Evolutionary conservation across 92 coral and sea anemone species (phyloP).

Genomic region (Epizoanthus ramosus): DNA sequence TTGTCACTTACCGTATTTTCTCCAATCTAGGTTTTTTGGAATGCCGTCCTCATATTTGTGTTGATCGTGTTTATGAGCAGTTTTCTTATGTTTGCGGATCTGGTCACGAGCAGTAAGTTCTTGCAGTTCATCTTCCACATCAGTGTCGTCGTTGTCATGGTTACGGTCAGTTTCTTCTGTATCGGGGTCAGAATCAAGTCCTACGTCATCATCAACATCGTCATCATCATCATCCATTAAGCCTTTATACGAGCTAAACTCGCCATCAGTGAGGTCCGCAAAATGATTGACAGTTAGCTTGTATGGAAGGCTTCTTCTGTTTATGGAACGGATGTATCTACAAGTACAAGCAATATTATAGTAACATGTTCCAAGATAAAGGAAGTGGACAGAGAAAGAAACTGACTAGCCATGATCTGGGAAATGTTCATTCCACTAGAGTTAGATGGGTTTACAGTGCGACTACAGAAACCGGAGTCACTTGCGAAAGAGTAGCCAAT

Average conservation of each 20-base stretch:
- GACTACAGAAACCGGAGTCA: too few relatives aligned
- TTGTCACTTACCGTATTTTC: slow-evolving; percentile 78
- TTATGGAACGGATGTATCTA: slow-evolving; percentile 86
- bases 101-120: slow-evolving; percentile 21
- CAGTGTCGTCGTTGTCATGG: slow-evolving; percentile 28
- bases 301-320: slow-evolving; percentile 70
- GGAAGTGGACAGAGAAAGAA: not conserved
- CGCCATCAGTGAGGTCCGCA: slow-evolving; percentile 90
- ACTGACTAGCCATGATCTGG: not conserved
- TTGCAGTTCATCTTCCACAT: not conserved
- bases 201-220: slow-evolving; percentile 33
- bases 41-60: slow-evolving; percentile 30
- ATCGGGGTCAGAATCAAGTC: slow-evolving; percentile 7
- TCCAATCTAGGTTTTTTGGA: slow-evolving; percentile 89
- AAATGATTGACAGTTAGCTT: slow-evolving; percentile 79
- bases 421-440: not conserved
- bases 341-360: not conserved
- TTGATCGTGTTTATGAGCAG: slow-evolving; percentile 21
- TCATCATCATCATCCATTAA: slow-evolving; percentile 66
- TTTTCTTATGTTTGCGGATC: not conserved
- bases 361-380: not conserved
- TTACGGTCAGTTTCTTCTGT: not conserved
- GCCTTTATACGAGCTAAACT: slow-evolving; percentile 79
- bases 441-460: not conserved
- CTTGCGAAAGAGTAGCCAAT: too few relatives aligned